Base-by-base conservation (phyloP, 2,113 vertebrate species). In the Tychaedon coryphoeus region DNA sequence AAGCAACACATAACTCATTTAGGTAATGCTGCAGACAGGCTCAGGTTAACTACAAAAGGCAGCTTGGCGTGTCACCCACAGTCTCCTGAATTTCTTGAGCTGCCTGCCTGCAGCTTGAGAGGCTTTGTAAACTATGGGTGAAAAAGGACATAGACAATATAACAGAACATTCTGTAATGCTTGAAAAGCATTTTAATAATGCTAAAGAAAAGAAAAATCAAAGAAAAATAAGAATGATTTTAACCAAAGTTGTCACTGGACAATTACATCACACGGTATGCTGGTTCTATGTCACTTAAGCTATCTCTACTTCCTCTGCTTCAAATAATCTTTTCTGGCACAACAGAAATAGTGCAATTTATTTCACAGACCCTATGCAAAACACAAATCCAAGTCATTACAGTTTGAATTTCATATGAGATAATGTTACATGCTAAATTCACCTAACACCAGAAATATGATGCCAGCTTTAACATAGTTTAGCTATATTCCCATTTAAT, bases 41-140 rank as follows among this genome's bases (percentile, higher is more conserved):
- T 51, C 78, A 74, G 54, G 84, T 72, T 94, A 95, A 92, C 83
- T 90, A 84, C 75, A 90, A 93, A 96, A 93, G 72, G 75, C 88
- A 94, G 57, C 76, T 89, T 9, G 2, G 60, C 28, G 9, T n/a
- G 29, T 85, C 36, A 94, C 48, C 81, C 60, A 45, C 3, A 4
- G 40, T 73, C 65, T 83, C 51, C 82, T 1, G 0, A 60, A 88
- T 86, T 75, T 48, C 53, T 90, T 84, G 50, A 75, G 38, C 81
- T 93, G 48, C 65, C 70, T 86, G 62, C 84, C 74, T 93, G 77
- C 83, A 84, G 64, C 71, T 75, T 88, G 43, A 92, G 57, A 88
- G 61, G 14, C 65, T 96, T 84, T 86, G 64, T 88, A 88, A 90
- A 50, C 31, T 50, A 12, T 0, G 3, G 61, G 61, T 88, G 81